phyloP scores from a whole-genome alignment of 2,888 invertebrate species.

The Pseudanteris insignis region DNA sequence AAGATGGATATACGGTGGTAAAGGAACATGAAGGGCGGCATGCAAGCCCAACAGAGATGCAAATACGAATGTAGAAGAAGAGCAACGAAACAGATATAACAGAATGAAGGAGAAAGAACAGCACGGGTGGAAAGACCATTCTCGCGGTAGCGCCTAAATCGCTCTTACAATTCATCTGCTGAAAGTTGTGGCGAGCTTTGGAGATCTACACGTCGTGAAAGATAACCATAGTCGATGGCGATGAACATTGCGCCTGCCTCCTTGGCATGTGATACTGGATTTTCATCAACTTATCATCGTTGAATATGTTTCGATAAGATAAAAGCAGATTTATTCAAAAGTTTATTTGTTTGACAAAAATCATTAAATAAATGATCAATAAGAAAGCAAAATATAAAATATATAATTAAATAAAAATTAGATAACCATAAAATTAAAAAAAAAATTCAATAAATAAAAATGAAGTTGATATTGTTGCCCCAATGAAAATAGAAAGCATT shows the following conservation, averaged over 20 bases:
- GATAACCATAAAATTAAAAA: too few relatives aligned
- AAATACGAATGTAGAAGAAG: conserved; percentile 41
- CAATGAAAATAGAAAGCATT: too few relatives aligned
- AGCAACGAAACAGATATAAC: conserved; percentile 26
- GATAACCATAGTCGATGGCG: conserved; percentile 35
- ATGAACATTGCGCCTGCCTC: conserved; percentile 18
- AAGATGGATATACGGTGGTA: conserved; percentile 36
- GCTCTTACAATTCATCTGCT: conserved; percentile 65
- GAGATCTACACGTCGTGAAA: conserved; percentile 57
- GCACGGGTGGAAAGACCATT: conserved; percentile 55
- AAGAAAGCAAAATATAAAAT: too few relatives aligned
- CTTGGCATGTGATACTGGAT: conserved; percentile 25
- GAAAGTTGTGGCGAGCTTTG: conserved; percentile 63
- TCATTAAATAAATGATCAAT: not conserved
- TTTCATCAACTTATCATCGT: conserved; percentile 34
- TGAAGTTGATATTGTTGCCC: too few relatives aligned
- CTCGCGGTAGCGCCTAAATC: conserved; percentile 63
- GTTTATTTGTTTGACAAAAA: not conserved
- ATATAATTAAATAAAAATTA: too few relatives aligned
- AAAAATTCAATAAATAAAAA: too few relatives aligned
- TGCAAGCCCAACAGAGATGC: conserved; percentile 39
- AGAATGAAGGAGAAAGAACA: conserved; percentile 39
- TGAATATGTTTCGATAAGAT: conserved; percentile 35
- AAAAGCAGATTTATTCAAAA: conserved; percentile 36
- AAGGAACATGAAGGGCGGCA: conserved; percentile 32